phyloP scores from a whole-genome alignment of 2,113 vertebrate genomes.

The Brachyhypopomus gauderio region DNA sequence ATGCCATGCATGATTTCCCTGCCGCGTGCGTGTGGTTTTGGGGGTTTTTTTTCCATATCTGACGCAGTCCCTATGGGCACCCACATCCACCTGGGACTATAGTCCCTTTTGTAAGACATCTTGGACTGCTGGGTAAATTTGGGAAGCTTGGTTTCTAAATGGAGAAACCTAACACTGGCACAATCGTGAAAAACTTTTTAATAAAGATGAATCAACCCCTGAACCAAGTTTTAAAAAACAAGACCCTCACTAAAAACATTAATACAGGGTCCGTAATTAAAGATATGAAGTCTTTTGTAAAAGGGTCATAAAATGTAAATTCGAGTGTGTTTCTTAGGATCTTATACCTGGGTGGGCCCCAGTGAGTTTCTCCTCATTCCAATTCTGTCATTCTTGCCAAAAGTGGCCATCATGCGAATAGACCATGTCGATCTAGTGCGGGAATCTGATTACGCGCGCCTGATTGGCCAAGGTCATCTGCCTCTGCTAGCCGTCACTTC shows the following conservation, averaged over 20 bases:
- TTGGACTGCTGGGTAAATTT: too few species aligned
- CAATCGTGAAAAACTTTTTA: too few species aligned
- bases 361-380: neutral
- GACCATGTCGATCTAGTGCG: neutral
- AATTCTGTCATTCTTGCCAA: conserved; percentile 10
- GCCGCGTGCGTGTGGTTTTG: too few species aligned
- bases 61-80: too few species aligned
- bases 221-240: neutral
- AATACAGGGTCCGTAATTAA: too few species aligned
- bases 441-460: conserved; percentile 41
- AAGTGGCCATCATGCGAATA: conserved; percentile 20
- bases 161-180: too few species aligned
- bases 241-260: neutral
- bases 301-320: neutral
- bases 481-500: conserved; percentile 29
- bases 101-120: too few species aligned
- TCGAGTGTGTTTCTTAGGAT: conserved; percentile 1
- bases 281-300: conserved; percentile 5
- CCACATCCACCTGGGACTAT: too few species aligned
- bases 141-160: too few species aligned
- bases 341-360: neutral
- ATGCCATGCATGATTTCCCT: too few species aligned
- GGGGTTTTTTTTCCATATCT: too few species aligned
- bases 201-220: too few species aligned
- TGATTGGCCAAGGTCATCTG: conserved; percentile 45